Percentiles rank a stretch among this genome's conserved stretches.
Evolutionary conservation across 2,113 vertebrate species (phyloP).

Genomic region (Procavia capensis): DNA sequence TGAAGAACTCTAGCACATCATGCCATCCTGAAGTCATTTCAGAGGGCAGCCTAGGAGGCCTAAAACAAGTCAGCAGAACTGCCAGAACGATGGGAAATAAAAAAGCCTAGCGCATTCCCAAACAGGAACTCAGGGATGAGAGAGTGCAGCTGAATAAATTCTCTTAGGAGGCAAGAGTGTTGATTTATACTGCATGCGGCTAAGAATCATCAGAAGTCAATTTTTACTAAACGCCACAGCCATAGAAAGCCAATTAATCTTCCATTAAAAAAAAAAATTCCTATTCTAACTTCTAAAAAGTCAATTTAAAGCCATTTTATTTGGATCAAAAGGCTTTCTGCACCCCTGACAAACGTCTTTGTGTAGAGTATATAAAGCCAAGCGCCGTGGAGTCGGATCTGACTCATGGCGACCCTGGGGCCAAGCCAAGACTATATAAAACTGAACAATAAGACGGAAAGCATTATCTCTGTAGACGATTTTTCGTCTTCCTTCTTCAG

Average conservation of each 20-base stretch:
- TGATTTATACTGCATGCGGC: neutral
- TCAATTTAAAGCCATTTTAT: conserved; percentile 21
- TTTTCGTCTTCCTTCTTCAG: neutral
- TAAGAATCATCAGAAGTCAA: neutral
- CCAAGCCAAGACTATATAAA: no score
- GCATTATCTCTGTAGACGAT: neutral
- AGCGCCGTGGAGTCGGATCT: no score
- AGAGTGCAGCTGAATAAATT: neutral
- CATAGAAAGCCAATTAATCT: neutral
- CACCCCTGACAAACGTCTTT: neutral
- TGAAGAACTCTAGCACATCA: neutral
- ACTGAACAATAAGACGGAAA: neutral
- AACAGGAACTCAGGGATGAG: neutral
- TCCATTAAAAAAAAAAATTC: conserved; percentile 3
- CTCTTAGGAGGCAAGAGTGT: neutral
- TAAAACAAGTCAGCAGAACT: neutral
- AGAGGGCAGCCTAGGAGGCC: neutral
- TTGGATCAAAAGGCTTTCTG: conserved; percentile 32
- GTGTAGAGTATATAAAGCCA: neutral
- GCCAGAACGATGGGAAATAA: neutral
- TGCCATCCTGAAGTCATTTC: neutral
- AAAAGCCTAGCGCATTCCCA: neutral
- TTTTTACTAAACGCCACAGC: neutral
- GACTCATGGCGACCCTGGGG: no score
- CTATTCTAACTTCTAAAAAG: neutral